These are phyloP conservation scores for Drosophila albomicans DNA, from an alignment of 1,140 invertebrate species.

Conservation along the genomic window DNA sequence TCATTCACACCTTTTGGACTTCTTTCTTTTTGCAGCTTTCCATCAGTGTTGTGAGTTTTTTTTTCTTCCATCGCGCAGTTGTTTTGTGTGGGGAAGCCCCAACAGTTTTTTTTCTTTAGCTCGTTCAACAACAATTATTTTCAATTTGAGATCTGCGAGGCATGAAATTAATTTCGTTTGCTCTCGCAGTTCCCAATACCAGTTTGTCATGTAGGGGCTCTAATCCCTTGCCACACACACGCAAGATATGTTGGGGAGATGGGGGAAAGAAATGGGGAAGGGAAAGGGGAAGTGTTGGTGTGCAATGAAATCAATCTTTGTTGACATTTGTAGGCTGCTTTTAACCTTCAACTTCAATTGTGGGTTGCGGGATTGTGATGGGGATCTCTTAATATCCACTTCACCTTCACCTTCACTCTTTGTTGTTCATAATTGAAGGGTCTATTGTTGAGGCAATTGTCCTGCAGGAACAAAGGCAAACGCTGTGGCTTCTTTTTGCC, in stretches of 20 bases:
- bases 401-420: conserved; percentile 22
- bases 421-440: conserved; percentile 37
- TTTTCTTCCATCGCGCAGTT: background rate
- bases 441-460: conserved; percentile 44
- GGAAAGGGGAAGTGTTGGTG: conserved; percentile 7
- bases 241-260: background rate
- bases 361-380: background rate
- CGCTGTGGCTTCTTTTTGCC: background rate
- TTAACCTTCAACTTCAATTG: conserved; percentile 16
- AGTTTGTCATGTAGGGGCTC: background rate
- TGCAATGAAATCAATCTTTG: conserved; percentile 43
- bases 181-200: background rate
- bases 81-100: background rate
- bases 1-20: conserved; percentile 12
- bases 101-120: background rate
- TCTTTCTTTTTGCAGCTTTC: conserved; percentile 7
- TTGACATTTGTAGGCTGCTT: conserved; percentile 39
- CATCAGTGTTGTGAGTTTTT: conserved; percentile 2
- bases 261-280: background rate
- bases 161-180: conserved; percentile 78
- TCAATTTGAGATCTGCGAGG: conserved; percentile 68
- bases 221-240: conserved; percentile 10
- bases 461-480: conserved; percentile 24
- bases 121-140: conserved; percentile 60
- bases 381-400: background rate